Base-by-base conservation (phyloP, 2,888 invertebrate genomes). In the Amphimallon solstitiale region DNA sequence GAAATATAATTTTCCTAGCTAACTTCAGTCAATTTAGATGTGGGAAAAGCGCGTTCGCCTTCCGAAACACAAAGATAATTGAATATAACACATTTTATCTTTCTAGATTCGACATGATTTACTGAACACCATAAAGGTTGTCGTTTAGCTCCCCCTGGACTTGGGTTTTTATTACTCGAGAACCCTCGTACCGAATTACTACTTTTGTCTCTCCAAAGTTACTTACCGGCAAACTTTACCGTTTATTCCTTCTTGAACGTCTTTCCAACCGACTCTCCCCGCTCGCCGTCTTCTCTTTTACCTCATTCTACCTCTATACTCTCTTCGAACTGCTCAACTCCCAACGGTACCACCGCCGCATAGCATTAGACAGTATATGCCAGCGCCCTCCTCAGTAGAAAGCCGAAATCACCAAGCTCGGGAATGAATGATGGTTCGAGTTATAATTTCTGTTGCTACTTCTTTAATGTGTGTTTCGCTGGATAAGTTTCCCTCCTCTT, bases 181-280 rank as follows among this genome's bases (percentile, higher is more conserved):
- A 70, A 70, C 73, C 72, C 70, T 72, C 73, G 69, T 70, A 35
- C 45, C 46, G 48, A 74, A 74, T 75, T 72, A 75, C 75, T 73
- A 74, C 74, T 74, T 73, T 74, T 74, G 72, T 73, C 73, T 74
- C 70, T 74, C 72, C 69, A 70, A 72, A 72, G 70, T 70, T 71
- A 71, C 73, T 72, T 73, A 73, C 71, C 65, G 69, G 63, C 69
- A 70, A 72, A 73, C 69, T 74, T 72, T 69, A 67, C 68, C 67
- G 65, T 59, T 62, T 63, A 38, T 56, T 66, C 66, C 66, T 43
- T 23, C 56, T 59, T 43, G 43, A 59, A 59, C 56, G 56, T 59
- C 56, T 43, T 59, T 59, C 15, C 43, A 14, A 29, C 9, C 14
- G 15, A 12, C 43, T 15, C 21, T 14, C 29, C 29, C 12, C 40